These are phyloP conservation scores for Dorcus parallelipipedus DNA, from an alignment of 2,888 invertebrate genomes.

Conservation along the genomic window DNA sequence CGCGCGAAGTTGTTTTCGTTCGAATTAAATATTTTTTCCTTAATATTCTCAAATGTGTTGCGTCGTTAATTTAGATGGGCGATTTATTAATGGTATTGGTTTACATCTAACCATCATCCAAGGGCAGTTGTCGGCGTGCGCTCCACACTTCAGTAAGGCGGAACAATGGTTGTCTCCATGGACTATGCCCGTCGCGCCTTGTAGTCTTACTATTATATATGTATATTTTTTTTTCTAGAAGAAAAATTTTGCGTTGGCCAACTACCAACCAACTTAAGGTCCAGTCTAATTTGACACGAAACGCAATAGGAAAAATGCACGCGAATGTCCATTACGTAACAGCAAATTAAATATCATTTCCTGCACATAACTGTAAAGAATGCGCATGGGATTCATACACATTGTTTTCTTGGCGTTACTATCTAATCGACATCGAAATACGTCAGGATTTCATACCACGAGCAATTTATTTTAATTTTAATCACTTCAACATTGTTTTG, in stretches of 20 bases:
- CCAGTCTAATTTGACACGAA: no score
- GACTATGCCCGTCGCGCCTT: conserved; percentile 45
- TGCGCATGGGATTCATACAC: no score
- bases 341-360: background rate
- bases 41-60: no score
- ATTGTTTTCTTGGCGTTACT: no score
- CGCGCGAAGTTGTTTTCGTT: no score
- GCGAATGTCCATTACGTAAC: background rate
- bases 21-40: no score
- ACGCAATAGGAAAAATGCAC: background rate
- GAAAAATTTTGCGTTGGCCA: background rate
- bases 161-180: conserved; percentile 46
- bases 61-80: background rate
- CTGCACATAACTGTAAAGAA: background rate
- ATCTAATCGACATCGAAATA: no score
- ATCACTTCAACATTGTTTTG: no score
- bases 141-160: conserved; percentile 48
- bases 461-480: no score
- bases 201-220: conserved; percentile 35
- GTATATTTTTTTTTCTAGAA: background rate
- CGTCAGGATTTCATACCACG: no score
- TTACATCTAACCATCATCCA: conserved; percentile 25
- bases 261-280: no score
- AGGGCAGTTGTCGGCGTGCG: conserved; percentile 45
- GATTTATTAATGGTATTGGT: conserved; percentile 15